Percentiles rank a stretch among this genome's conserved stretches.
These are phyloP conservation scores for Brachionus asplanchnoidis DNA, from an alignment of 1,140 invertebrate species.

Conservation along the genomic window DNA sequence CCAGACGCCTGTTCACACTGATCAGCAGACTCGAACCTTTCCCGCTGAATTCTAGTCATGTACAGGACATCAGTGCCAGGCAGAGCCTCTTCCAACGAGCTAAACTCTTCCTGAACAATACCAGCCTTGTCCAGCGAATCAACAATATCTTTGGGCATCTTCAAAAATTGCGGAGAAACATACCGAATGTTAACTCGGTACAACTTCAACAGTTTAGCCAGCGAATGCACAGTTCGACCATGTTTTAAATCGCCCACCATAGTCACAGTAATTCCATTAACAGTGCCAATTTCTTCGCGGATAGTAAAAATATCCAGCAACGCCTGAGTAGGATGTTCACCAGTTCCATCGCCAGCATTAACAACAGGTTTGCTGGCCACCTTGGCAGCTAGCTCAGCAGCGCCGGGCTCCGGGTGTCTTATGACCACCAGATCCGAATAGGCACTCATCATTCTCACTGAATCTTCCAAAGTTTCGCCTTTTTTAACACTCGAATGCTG, in stretches of 20 bases:
- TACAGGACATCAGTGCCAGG: conserved; percentile 92
- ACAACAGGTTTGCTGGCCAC: conserved; percentile 81
- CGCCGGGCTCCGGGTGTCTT: conserved; percentile 84
- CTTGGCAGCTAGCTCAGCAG: conserved; percentile 76
- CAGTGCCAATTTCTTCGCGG: conserved; percentile 94
- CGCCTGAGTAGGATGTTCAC: conserved; percentile 97
- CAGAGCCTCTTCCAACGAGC: conserved; percentile 73
- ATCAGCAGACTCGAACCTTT: conserved; percentile 75
- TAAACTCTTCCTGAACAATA: conserved; percentile 65
- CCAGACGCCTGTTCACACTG: conserved; percentile 84
- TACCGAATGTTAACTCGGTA: conserved; percentile 65
- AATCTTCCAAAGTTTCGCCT: conserved; percentile 83
- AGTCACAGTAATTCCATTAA: conserved; percentile 80
- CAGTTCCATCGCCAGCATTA: conserved; percentile 94
- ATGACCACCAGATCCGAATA: conserved; percentile 83
- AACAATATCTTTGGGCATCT: conserved; percentile 80
- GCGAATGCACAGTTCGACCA: conserved; percentile 93
- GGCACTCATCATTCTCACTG: conserved; percentile 58
- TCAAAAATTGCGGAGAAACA: conserved; percentile 74
- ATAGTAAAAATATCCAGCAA: conserved; percentile 96
- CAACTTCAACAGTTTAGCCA: conserved; percentile 65
- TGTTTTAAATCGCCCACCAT: conserved; percentile 90
- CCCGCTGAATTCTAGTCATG: conserved; percentile 93
- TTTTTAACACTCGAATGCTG: conserved; percentile 87
- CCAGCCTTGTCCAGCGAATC: conserved; percentile 72